Evolutionary conservation across 1,140 invertebrate genomes (phyloP).

Genomic region (Drepana arcuata): DNA sequence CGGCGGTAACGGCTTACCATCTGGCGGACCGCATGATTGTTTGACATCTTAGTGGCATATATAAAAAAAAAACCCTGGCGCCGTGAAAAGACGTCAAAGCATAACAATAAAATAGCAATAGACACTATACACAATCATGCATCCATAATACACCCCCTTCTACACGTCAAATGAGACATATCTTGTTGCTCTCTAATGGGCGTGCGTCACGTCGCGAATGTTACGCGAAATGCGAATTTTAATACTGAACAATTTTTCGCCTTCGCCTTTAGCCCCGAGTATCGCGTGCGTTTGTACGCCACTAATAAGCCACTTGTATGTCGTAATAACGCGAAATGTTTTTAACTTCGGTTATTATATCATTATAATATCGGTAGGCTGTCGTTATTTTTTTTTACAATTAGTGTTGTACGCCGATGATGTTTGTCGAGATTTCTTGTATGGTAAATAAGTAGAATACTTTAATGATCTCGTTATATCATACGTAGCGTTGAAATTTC

Average conservation of each 20-base stretch:
- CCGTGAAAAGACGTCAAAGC: neutral
- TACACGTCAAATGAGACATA: slow-evolving; percentile 20
- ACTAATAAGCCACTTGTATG: neutral
- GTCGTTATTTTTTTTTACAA: neutral
- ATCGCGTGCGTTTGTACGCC: neutral
- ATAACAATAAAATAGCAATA: neutral
- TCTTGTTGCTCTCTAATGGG: slow-evolving; percentile 10
- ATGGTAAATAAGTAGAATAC: too few relatives aligned
- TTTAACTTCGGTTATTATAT: neutral
- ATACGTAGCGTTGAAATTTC: too few relatives aligned
- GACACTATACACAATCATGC: slow-evolving; percentile 1
- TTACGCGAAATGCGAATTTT: slow-evolving; percentile 10
- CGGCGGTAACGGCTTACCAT: neutral
- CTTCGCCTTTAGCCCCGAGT: slow-evolving; percentile 5
- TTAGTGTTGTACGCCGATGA: too few relatives aligned
- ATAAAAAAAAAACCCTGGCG: neutral
- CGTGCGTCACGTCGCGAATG: neutral
- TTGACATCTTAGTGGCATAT: neutral
- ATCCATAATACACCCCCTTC: slow-evolving; percentile 10
- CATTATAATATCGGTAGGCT: neutral
- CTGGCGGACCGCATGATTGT: neutral
- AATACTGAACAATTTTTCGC: slow-evolving; percentile 15
- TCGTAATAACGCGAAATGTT: neutral
- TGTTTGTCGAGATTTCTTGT: too few relatives aligned
- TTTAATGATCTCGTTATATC: too few relatives aligned